Evolutionary conservation across 2,888 invertebrate species (phyloP), one percentile per base, ranked within the genome.

Genomic region (Sabatieria punctata): DNA sequence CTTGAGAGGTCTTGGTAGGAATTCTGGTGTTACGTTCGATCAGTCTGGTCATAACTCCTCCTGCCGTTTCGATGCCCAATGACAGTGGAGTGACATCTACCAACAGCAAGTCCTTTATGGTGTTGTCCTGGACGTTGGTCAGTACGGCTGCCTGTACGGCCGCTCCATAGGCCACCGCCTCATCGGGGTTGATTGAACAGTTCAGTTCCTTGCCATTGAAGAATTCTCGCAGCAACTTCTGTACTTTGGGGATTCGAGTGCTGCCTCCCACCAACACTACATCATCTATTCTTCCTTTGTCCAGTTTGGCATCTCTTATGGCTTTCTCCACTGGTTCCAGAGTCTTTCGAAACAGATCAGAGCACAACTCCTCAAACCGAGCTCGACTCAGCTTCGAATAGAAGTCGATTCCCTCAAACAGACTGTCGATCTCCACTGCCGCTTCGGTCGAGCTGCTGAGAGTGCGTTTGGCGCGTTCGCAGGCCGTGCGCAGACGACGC

Each of bases 261-360:
- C 91, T 93, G 41, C 88, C 91, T 55, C 91, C 91, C 46, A 73
- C 73, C 42, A 73, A 57, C 45, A 74, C 89, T 80, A 73, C 70
- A 37, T 73, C 73, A 51, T 63, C 83, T 71, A 95, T 79, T n/a
- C n/a, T n/a, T n/a, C 78, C 71, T 68, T 93, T 93, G 72, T 88
- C 86, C 78, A 93, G 78, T 68, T 91, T 89, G 51, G 93, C 89
- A 68, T 95, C 93, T 50, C 85, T 78, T 46, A 95, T 73, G 4
- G 91, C 79, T 71, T 91, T 91, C 70, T 95, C 91, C 0, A 95
- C n/a, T n/a, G n/a, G n/a, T n/a, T n/a, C n/a, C n/a, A n/a, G n/a
- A n/a, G n/a, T n/a, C n/a, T n/a, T n/a, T n/a, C n/a, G n/a, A n/a
- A n/a, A n/a, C n/a, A n/a, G n/a, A n/a, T n/a, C n/a, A 85, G 89